phyloP scores from a whole-genome alignment of 1,140 invertebrate species.

The Gyrodactylus salaris region DNA sequence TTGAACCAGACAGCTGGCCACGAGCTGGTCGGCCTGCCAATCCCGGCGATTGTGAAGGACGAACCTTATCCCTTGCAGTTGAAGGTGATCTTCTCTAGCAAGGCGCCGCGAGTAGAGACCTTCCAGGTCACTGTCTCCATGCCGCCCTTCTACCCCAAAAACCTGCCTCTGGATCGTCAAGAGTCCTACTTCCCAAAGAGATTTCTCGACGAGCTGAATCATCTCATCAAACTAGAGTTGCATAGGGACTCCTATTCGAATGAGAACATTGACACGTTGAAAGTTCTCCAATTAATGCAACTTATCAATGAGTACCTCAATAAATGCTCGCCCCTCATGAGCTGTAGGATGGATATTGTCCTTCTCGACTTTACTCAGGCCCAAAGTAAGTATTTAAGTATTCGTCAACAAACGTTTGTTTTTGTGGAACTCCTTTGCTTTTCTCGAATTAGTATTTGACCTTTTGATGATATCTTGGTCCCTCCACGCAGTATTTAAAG shows the following conservation, averaged over 20 bases:
- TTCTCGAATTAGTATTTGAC: neutral
- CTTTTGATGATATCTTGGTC: too few relatives aligned
- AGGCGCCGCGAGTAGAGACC: neutral
- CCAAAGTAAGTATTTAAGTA: neutral
- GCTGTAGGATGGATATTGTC: neutral
- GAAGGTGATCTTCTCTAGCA: neutral
- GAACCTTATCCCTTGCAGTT: neutral
- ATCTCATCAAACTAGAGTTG: neutral
- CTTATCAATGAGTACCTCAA: neutral
- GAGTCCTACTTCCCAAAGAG: neutral
- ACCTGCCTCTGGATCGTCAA: neutral
- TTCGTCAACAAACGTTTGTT: neutral
- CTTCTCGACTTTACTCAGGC: neutral
- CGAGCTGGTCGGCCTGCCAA: neutral
- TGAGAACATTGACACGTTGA: too few relatives aligned
- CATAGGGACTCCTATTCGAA: neutral
- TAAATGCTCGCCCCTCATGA: neutral
- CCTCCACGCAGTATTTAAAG: too few relatives aligned
- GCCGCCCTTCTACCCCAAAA: neutral
- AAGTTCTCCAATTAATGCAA: neutral
- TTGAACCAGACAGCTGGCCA: too few relatives aligned
- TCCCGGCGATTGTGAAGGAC: neutral
- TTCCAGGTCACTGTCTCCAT: neutral
- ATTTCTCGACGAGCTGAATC: neutral
- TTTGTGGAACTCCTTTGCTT: neutral